Conservation (phyloP, 2,888 invertebrate genomes). For the Dilophus febrilis region DNA sequence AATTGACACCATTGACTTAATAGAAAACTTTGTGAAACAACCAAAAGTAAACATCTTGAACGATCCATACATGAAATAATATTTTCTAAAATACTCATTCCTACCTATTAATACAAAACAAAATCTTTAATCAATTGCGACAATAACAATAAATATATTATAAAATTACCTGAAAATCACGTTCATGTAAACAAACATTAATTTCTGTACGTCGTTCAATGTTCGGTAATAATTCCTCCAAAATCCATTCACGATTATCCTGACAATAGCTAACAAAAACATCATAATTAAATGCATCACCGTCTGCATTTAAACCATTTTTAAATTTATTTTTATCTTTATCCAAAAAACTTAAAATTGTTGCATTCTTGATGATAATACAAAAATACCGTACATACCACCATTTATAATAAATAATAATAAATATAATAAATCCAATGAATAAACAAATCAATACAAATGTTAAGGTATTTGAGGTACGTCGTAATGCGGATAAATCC, state of each 20-base stretch:
- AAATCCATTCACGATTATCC: constrained; percentile 44
- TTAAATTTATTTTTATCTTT: constrained; percentile 21
- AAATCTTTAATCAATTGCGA: too few relatives aligned
- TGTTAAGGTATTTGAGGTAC: constrained; percentile 2
- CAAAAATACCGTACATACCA: constrained; percentile 39
- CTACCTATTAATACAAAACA: constrained; percentile 38
- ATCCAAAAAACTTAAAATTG: constrained; percentile 36
- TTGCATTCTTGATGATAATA: constrained; percentile 39
- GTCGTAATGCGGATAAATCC: background rate
- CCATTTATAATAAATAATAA: constrained; percentile 33
- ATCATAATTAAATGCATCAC: constrained; percentile 36
- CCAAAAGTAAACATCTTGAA: constrained; percentile 42
- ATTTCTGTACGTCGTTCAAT: constrained; percentile 39
- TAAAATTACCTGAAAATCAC: constrained; percentile 54
- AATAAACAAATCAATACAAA: constrained; percentile 7
- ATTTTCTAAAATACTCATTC: constrained; percentile 49
- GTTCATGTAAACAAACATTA: constrained; percentile 49
- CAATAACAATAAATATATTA: too few relatives aligned
- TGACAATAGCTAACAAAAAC: constrained; percentile 54
- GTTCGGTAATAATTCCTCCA: constrained; percentile 42
- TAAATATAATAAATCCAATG: constrained; percentile 15
- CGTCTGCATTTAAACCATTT: constrained; percentile 10
- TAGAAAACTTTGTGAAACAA: constrained; percentile 44
- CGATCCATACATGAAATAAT: constrained; percentile 51
- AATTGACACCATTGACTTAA: constrained; percentile 57